A percentile compares a stretch with the other conserved stretches of the same genome.
Evolutionary conservation across 53 echinoderm and acorn worm species (phyloP).

Genomic region (Pentamera pediparva): DNA sequence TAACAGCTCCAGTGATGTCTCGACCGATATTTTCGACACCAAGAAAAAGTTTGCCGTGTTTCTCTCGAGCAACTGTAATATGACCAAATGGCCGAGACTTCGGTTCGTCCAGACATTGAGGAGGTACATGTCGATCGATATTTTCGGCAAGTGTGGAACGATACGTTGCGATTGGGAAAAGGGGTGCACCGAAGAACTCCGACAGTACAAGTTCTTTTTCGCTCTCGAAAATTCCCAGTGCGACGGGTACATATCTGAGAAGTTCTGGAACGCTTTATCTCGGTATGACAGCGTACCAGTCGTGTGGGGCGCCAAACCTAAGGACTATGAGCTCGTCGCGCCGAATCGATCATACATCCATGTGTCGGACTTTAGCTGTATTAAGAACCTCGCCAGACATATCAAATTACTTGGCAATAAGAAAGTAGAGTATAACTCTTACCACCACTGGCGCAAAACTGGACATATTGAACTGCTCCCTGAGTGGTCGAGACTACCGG

Average conservation of each 20-base stretch:
- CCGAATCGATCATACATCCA: constrained; percentile 15
- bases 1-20: background rate
- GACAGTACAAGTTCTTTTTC: constrained; percentile 16
- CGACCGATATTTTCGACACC: background rate
- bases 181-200: constrained; percentile 15
- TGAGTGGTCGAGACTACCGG: constrained; percentile 16
- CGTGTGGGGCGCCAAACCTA: constrained; percentile 19
- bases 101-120: constrained; percentile 12
- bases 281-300: constrained; percentile 10
- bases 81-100: constrained; percentile 26
- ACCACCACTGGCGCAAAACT: background rate
- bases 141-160: constrained; percentile 31
- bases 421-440: constrained; percentile 7
- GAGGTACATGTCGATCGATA: constrained; percentile 11
- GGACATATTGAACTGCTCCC: constrained; percentile 4
- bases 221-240: constrained; percentile 29
- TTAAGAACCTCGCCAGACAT: background rate
- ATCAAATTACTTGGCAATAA: background rate
- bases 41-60: constrained; percentile 16
- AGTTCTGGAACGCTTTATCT: constrained; percentile 23
- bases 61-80: constrained; percentile 28
- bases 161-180: background rate
- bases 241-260: constrained; percentile 27
- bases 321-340: constrained; percentile 20
- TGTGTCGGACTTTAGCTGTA: background rate